phyloP scores from a whole-genome alignment of 2,797 vertebrate genomes.

The Anguilla obscura region DNA sequence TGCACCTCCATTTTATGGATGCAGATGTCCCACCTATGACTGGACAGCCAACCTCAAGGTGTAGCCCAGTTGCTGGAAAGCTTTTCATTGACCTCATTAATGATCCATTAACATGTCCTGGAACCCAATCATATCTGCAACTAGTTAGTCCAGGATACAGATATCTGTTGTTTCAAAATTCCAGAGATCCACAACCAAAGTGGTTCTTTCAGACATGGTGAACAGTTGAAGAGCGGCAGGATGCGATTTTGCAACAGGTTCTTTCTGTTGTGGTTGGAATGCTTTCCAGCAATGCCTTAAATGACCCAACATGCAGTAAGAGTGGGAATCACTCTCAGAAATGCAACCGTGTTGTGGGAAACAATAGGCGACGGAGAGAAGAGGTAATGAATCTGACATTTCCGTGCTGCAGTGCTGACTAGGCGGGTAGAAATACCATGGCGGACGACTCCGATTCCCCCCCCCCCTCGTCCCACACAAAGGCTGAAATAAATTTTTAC shows the following conservation, averaged over 20 bases:
- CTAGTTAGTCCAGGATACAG: neutral
- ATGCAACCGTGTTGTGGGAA: slow-evolving; percentile 16
- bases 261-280: neutral
- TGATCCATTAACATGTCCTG: no score
- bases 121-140: neutral
- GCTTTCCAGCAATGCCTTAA: neutral
- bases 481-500: slow-evolving; percentile 38
- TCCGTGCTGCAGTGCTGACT: slow-evolving; percentile 54
- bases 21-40: slow-evolving; percentile 13
- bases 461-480: slow-evolving; percentile 28
- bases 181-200: neutral
- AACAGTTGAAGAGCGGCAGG: neutral
- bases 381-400: slow-evolving; percentile 59
- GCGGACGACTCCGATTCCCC: slow-evolving; percentile 44
- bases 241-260: neutral
- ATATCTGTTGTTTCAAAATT: neutral
- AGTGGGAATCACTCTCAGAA: slow-evolving; percentile 39
- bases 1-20: neutral
- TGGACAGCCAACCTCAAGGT: neutral
- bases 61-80: neutral
- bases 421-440: slow-evolving; percentile 56
- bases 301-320: neutral
- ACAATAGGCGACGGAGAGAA: neutral
- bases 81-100: neutral
- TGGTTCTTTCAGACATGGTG: neutral